Evolutionary conservation across 37 sponge, comb jelly and placozoan genomes (phyloP).

Genomic region (Chondrosia reniformis): DNA sequence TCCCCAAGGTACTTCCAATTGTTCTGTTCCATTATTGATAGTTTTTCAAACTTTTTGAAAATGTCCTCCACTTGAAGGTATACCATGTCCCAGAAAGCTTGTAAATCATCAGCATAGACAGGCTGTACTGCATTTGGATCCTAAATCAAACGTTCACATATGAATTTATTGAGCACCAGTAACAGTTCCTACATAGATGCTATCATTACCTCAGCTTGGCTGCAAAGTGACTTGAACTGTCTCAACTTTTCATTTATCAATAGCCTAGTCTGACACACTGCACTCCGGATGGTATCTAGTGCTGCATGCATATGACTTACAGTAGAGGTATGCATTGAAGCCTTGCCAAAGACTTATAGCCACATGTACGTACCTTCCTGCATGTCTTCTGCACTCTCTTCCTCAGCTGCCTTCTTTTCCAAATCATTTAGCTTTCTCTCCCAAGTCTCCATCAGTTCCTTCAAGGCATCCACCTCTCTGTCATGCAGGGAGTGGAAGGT

Average conservation of each 20-base stretch:
- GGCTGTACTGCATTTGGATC: constrained; percentile 27
- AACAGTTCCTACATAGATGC: neutral
- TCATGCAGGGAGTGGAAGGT: neutral
- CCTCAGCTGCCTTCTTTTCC: no score
- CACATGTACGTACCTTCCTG: no score
- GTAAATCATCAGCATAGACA: constrained; percentile 48
- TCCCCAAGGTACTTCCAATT: constrained; percentile 29
- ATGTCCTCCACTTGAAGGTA: constrained; percentile 65
- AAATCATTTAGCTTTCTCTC: neutral
- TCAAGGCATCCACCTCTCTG: neutral
- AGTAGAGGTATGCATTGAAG: no score
- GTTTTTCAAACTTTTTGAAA: constrained; percentile 41
- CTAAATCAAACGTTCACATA: neutral
- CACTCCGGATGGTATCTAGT: constrained; percentile 55
- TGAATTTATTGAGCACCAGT: neutral
- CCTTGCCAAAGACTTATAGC: no score
- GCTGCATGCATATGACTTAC: constrained; percentile 31
- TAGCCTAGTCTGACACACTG: constrained; percentile 69
- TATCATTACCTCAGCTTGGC: constrained; percentile 28
- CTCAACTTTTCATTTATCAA: constrained; percentile 68
- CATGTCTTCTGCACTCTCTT: no score
- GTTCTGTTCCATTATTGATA: constrained; percentile 46
- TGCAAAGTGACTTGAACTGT: constrained; percentile 63
- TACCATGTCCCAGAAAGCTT: constrained; percentile 93
- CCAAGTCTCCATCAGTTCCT: neutral